A percentile compares a stretch with the other conserved stretches of the same genome.
Evolutionary conservation across 2,888 invertebrate genomes (phyloP).

Genomic region (Arge pagana): DNA sequence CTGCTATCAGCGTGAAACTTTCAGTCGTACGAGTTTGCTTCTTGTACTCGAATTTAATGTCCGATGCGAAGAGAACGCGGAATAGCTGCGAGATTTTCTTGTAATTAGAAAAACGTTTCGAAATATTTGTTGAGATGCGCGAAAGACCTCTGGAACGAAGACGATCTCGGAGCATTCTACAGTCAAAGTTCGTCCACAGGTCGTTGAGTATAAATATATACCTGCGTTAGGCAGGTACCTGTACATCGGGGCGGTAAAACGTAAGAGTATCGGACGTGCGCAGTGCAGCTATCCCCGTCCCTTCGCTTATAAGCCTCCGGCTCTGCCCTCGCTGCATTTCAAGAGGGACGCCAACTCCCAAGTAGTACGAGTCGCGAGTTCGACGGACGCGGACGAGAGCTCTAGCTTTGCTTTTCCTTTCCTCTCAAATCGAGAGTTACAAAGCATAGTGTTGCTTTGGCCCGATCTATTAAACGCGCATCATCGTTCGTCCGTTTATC

Average conservation of each 20-base stretch:
- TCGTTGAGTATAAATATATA: no score
- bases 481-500: not conserved
- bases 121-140: no score
- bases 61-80: no score
- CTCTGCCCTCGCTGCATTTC: conserved; percentile 9
- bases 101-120: no score
- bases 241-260: not conserved
- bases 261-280: conserved; percentile 17
- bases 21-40: no score
- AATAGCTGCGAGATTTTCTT: no score
- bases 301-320: conserved; percentile 7
- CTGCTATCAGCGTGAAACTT: no score
- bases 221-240: no score
- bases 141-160: no score
- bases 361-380: conserved; percentile 18
- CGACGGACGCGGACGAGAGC: conserved; percentile 7
- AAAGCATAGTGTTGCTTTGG: not conserved
- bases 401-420: not conserved
- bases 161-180: no score
- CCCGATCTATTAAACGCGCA: not conserved
- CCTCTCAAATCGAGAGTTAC: not conserved
- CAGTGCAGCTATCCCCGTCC: conserved; percentile 16
- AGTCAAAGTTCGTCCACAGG: no score
- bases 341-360: conserved; percentile 11
- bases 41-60: no score